phyloP scores from a whole-genome alignment of 2,113 vertebrate genomes.

The Sardina pilchardus region DNA sequence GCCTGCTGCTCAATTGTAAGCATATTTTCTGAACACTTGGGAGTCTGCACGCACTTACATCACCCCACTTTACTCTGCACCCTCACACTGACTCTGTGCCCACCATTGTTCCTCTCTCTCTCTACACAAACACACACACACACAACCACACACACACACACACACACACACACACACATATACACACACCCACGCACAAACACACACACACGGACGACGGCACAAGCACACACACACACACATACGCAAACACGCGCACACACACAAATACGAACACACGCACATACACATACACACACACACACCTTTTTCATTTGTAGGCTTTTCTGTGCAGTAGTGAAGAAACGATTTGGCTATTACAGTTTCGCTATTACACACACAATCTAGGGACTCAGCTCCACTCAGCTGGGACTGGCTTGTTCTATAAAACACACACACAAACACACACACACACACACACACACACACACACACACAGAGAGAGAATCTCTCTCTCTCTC shows the following conservation, averaged over 20 bases:
- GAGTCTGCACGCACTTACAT: background rate
- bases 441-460: background rate
- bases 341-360: background rate
- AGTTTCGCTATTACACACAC: background rate
- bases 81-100: background rate
- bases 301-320: background rate
- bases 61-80: background rate
- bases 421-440: background rate
- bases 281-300: background rate
- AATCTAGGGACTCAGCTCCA: background rate
- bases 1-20: background rate
- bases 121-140: background rate
- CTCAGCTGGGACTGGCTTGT: background rate
- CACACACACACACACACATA: background rate
- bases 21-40: background rate
- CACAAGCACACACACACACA: background rate
- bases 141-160: background rate
- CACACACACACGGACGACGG: background rate
- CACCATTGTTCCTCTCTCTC: background rate
- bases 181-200: background rate
- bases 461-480: too few species aligned
- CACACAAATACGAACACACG: background rate
- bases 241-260: background rate
- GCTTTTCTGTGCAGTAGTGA: background rate
- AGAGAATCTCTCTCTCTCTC: background rate